Evolutionary conservation across 2,113 vertebrate species (phyloP).

Genomic region (Podilymbus podiceps): DNA sequence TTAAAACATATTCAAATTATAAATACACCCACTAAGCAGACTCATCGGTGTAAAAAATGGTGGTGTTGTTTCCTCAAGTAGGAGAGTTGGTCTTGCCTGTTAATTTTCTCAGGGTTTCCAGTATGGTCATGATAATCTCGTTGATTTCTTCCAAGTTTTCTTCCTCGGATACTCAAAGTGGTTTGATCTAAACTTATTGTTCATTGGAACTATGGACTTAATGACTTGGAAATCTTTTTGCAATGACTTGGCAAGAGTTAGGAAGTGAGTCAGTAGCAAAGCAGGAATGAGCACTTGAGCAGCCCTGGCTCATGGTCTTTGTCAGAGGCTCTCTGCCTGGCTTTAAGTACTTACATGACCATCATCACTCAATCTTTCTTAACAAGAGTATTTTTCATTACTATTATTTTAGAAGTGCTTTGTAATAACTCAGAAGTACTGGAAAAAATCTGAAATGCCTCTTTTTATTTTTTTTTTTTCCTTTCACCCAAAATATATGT

Average conservation of each 20-base stretch:
- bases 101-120: not conserved
- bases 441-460: not conserved
- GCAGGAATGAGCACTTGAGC: not conserved
- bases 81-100: not conserved
- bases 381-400: slow-evolving; percentile 61
- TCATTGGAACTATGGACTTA: not conserved
- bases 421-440: slow-evolving; percentile 48
- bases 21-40: not conserved
- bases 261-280: slow-evolving; percentile 2
- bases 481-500: slow-evolving; percentile 43
- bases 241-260: not conserved
- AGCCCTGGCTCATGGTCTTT: not conserved
- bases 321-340: not conserved
- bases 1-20: not conserved
- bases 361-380: slow-evolving; percentile 53
- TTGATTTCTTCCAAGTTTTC: not conserved
- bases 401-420: slow-evolving; percentile 32
- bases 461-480: not conserved
- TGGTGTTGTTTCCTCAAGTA: not conserved
- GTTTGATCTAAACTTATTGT: not conserved
- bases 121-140: not conserved
- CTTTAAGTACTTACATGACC: slow-evolving; percentile 38
- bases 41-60: not conserved
- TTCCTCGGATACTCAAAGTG: not conserved
- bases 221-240: not conserved